Conservation (phyloP, 1,140 invertebrate genomes). For the Riptortus pedestris region DNA sequence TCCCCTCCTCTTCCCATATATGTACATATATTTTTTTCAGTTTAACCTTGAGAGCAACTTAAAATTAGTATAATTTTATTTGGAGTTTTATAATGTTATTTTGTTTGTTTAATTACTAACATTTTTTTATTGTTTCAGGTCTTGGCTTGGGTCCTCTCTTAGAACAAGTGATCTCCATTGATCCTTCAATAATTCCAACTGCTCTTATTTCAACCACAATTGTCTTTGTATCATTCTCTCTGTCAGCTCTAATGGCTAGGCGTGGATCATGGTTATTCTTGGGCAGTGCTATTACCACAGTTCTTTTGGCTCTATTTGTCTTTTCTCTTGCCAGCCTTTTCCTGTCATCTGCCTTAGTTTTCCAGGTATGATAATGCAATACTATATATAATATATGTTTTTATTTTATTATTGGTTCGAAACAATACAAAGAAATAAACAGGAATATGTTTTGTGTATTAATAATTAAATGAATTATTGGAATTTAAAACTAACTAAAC, state of each 20-base stretch:
- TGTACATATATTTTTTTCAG: too few relatives aligned
- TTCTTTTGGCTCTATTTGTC: constrained; percentile 49
- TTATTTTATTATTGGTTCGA: too few relatives aligned
- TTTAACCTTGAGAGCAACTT: too few relatives aligned
- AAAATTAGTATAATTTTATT: too few relatives aligned
- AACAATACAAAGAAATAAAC: too few relatives aligned
- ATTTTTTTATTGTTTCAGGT: constrained; percentile 47
- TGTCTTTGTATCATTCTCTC: constrained; percentile 82
- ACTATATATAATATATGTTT: too few relatives aligned
- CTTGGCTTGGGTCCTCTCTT: constrained; percentile 72
- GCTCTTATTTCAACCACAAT: constrained; percentile 75
- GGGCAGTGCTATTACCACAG: constrained; percentile 68
- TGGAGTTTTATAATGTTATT: too few relatives aligned
- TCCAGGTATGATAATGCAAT: constrained; percentile 49
- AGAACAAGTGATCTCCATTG: constrained; percentile 59
- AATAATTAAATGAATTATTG: too few relatives aligned
- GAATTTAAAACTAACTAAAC: too few relatives aligned
- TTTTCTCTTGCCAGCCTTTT: constrained; percentile 11
- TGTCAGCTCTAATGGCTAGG: constrained; percentile 72
- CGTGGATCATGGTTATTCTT: constrained; percentile 79
- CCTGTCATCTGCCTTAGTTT: constrained; percentile 51
- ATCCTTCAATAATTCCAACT: constrained; percentile 79
- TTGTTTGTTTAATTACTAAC: too few relatives aligned
- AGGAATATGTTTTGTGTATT: too few relatives aligned
- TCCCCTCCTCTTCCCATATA: too few relatives aligned